A percentile compares a stretch with the other conserved stretches of the same genome.
These are phyloP conservation scores for Aptenodytes patagonicus DNA, from an alignment of 2,113 vertebrate genomes.

Conservation along the genomic window DNA sequence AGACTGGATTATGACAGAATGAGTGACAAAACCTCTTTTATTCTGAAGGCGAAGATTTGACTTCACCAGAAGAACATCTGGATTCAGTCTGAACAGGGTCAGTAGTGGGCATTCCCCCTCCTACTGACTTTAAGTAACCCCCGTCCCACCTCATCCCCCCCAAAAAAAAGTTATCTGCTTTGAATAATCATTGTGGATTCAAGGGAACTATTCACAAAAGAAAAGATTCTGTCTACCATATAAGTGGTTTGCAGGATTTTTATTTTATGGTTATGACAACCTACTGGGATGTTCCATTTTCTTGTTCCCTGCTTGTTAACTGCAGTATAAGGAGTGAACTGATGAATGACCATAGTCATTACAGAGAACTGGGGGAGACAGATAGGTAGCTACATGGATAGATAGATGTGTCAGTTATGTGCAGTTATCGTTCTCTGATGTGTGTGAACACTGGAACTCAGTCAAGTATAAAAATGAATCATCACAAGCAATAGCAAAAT, in stretches of 20 bases:
- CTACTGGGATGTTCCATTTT: background rate
- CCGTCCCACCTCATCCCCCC: background rate
- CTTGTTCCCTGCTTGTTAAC: background rate
- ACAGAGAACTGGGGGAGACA: background rate
- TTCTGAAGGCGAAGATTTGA: background rate
- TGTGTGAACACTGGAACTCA: background rate
- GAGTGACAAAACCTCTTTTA: background rate
- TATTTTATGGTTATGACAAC: background rate
- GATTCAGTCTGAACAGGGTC: background rate
- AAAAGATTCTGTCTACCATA: background rate
- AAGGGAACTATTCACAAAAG: background rate
- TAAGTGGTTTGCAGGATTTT: background rate
- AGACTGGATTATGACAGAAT: background rate
- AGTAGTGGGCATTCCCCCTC: background rate
- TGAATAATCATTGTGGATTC: background rate
- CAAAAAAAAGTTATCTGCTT: background rate
- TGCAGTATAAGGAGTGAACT: background rate
- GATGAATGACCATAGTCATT: background rate
- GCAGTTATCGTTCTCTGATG: background rate
- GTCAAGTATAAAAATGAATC: background rate
- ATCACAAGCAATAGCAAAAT: background rate
- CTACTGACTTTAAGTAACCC: background rate
- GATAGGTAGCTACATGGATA: background rate
- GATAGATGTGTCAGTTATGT: background rate
- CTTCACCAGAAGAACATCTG: background rate